phyloP scores from a whole-genome alignment of 2,113 vertebrate genomes.

The Murina feae region DNA sequence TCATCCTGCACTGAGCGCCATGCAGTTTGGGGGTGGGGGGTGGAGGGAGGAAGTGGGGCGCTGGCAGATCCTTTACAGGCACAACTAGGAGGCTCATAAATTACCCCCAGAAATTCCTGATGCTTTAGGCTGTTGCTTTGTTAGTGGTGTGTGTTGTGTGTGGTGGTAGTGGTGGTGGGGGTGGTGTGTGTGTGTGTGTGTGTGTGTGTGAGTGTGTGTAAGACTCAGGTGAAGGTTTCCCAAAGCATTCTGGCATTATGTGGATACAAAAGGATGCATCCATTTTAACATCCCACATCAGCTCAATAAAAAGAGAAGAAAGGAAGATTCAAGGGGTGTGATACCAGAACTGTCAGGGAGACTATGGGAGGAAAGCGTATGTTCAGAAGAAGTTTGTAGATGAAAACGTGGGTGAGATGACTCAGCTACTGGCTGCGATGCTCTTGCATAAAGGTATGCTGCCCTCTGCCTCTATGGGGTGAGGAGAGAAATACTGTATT shows the following conservation, averaged over 20 bases:
- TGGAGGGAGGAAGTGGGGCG: conserved; percentile 33
- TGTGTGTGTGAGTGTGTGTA: too few relatives aligned
- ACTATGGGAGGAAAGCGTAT: background rate
- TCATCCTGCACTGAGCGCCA: conserved; percentile 77
- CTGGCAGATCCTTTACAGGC: conserved; percentile 42
- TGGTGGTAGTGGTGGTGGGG: too few relatives aligned
- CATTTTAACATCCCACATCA: background rate
- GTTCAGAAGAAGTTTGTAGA: conserved; percentile 31
- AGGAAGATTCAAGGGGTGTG: background rate
- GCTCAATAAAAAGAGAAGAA: background rate
- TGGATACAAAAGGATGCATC: background rate
- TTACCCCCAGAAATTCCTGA: background rate
- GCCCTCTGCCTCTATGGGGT: background rate
- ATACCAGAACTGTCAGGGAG: background rate
- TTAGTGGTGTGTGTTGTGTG: background rate
- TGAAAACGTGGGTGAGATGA: background rate
- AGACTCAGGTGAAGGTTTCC: background rate
- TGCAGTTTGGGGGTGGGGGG: conserved; percentile 44
- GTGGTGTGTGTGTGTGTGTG: too few relatives aligned
- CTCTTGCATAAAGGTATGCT: background rate
- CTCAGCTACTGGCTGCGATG: background rate
- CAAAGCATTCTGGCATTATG: background rate
- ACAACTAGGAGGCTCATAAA: conserved; percentile 31
- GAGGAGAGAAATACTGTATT: background rate
- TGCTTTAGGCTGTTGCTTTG: background rate